phyloP scores from a whole-genome alignment of 2,113 vertebrate species.

The Chloroceryle aenea region DNA sequence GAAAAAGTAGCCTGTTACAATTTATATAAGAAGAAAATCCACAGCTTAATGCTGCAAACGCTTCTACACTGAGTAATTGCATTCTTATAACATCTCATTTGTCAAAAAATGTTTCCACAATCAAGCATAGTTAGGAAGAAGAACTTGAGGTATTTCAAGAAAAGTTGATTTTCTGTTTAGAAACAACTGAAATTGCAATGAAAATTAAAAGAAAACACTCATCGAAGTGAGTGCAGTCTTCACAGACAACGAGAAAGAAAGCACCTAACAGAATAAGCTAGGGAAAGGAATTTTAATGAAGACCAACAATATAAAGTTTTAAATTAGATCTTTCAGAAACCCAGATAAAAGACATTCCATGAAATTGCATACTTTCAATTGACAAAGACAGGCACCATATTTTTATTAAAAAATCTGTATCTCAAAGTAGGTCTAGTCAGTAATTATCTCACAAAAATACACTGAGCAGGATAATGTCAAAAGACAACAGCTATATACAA shows the following conservation, averaged over 20 bases:
- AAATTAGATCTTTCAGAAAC: not conserved
- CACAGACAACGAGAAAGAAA: not conserved
- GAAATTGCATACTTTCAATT: not conserved
- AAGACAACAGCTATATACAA: not conserved
- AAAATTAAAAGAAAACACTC: not conserved
- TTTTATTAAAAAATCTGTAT: not conserved
- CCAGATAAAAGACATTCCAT: not conserved
- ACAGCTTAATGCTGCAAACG: not conserved
- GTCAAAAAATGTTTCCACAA: not conserved
- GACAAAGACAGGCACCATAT: not conserved
- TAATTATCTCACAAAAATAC: not conserved
- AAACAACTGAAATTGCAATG: not conserved
- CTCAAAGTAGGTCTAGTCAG: not conserved
- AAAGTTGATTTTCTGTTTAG: not conserved
- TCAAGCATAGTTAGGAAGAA: not conserved
- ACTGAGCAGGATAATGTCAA: not conserved
- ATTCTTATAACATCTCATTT: not conserved
- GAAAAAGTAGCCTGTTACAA: not conserved
- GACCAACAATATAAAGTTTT: not conserved
- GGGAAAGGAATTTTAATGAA: not conserved
- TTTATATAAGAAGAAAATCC: not conserved
- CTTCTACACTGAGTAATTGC: not conserved
- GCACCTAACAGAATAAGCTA: not conserved
- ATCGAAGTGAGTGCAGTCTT: not conserved
- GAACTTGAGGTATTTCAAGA: not conserved